phyloP scores from a whole-genome alignment of 2,888 invertebrate genomes.

The Galerucella pusilla region DNA sequence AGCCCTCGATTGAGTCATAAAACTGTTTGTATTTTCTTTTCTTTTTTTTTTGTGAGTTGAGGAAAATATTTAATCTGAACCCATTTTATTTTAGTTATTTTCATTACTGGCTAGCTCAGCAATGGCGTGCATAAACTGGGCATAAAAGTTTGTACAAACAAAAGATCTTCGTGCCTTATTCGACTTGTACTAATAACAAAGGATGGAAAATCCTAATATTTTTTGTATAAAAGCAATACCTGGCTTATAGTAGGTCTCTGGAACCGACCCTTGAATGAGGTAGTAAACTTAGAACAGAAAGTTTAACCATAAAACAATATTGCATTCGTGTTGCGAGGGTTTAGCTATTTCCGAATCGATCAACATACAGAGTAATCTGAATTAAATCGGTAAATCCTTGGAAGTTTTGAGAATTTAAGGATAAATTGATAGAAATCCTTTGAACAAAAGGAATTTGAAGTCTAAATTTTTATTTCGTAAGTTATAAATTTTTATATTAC shows the following conservation, averaged over 20 bases:
- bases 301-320: conserved; percentile 1
- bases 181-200: background rate
- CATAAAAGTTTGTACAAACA: background rate
- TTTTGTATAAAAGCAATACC: background rate
- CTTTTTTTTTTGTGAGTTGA: too few species aligned
- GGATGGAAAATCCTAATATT: background rate
- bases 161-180: background rate
- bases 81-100: too few species aligned
- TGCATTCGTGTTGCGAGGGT: background rate
- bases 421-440: too few species aligned
- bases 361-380: background rate
- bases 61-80: too few species aligned
- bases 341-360: background rate
- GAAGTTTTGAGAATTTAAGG: too few species aligned
- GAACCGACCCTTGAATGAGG: background rate
- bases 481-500: too few species aligned
- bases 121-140: background rate
- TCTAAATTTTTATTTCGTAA: too few species aligned
- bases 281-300: background rate
- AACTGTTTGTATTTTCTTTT: too few species aligned
- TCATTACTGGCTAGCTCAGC: too few species aligned
- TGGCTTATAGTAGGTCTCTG: background rate
- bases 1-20: too few species aligned
- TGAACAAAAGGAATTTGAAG: too few species aligned
- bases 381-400: background rate